Conservation (phyloP, 2,888 invertebrate genomes). For the Melangyna quadrimaculata region DNA sequence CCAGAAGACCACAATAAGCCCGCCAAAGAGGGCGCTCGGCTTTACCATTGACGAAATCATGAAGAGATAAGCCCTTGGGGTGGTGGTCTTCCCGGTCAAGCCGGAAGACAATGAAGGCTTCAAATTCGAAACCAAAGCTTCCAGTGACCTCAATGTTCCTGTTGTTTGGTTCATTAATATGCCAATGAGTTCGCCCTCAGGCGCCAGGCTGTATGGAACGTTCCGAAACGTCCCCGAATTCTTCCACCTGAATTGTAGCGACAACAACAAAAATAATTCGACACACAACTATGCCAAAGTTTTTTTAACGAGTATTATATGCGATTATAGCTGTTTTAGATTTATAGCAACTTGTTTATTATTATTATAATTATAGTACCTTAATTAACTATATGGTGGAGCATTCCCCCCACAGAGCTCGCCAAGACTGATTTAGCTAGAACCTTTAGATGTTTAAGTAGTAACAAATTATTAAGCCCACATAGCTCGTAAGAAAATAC, state of each 20-base stretch:
- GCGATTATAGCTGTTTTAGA: slow-evolving; percentile 66
- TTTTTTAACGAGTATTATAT: slow-evolving; percentile 68
- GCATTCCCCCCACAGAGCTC: slow-evolving; percentile 40
- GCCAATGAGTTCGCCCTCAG: slow-evolving; percentile 38
- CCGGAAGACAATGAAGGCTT: slow-evolving; percentile 52
- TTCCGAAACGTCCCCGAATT: slow-evolving; percentile 30
- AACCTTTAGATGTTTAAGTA: slow-evolving; percentile 65
- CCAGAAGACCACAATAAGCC: slow-evolving; percentile 78
- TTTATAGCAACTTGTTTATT: slow-evolving; percentile 66
- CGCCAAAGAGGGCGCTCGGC: slow-evolving; percentile 84
- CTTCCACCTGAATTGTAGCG: slow-evolving; percentile 46
- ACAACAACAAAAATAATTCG: slow-evolving; percentile 48
- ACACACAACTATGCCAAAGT: slow-evolving; percentile 69
- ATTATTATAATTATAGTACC: slow-evolving; percentile 62
- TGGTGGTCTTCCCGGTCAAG: slow-evolving; percentile 36
- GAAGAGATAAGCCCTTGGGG: slow-evolving; percentile 85
- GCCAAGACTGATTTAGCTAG: slow-evolving; percentile 70
- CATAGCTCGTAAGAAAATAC: slow-evolving; percentile 61
- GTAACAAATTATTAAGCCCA: slow-evolving; percentile 64
- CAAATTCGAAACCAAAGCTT: slow-evolving; percentile 64
- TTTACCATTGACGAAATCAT: slow-evolving; percentile 95
- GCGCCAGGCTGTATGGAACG: slow-evolving; percentile 16
- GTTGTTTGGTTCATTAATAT: slow-evolving; percentile 53
- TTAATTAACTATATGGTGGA: slow-evolving; percentile 50
- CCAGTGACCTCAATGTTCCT: slow-evolving; percentile 69